Percentiles rank a stretch among this genome's conserved stretches.
Conservation (phyloP, 2,113 vertebrate genomes). For the Lophochroa leadbeateri region DNA sequence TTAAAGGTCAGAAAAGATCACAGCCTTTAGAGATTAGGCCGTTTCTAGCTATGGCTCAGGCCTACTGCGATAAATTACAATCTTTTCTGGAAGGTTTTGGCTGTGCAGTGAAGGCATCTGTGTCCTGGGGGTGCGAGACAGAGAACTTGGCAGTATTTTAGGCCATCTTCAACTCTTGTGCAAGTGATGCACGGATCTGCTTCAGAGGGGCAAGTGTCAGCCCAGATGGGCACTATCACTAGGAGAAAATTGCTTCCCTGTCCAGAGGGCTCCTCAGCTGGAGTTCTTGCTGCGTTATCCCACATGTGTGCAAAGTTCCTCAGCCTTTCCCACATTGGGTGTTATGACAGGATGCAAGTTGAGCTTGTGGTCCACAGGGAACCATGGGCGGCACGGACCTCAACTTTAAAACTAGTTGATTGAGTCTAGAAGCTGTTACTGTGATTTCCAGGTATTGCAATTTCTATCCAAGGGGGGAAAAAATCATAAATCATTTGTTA, state of each 20-base stretch:
- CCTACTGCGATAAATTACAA: background rate
- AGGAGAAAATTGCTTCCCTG: background rate
- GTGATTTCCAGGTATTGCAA: background rate
- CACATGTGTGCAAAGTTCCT: background rate
- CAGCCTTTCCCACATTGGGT: background rate
- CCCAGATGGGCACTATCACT: background rate
- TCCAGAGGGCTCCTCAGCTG: background rate
- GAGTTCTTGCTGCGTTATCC: background rate
- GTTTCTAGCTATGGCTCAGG: background rate
- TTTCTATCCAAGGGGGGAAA: background rate
- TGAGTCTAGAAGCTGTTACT: background rate
- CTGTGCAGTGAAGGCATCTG: background rate
- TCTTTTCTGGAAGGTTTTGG: background rate
- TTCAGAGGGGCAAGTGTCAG: background rate
- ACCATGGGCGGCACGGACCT: background rate
- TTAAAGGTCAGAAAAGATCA: background rate
- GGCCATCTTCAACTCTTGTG: background rate
- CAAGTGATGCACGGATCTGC: background rate
- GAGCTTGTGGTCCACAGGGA: background rate
- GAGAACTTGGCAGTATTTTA: background rate
- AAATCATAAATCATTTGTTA: background rate
- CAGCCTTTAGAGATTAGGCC: background rate
- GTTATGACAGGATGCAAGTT: fast-evolving
- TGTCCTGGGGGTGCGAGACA: too few species aligned
- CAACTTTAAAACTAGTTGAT: background rate